phyloP scores from a whole-genome alignment of 2,888 invertebrate species.

The Acanthosoma haemorrhoidale region DNA sequence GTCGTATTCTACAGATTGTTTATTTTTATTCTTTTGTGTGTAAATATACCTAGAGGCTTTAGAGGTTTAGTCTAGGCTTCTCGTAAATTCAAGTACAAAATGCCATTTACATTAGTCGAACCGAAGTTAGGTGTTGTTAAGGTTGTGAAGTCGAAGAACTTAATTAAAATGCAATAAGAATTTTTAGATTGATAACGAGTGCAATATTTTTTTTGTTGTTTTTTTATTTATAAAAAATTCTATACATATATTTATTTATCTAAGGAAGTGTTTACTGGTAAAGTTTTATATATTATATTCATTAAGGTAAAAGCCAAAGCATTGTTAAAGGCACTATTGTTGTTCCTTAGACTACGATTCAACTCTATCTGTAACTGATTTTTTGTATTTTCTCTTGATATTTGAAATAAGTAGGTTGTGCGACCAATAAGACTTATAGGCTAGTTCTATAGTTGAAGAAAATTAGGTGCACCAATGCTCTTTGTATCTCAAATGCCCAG shows the following conservation, averaged over 20 bases:
- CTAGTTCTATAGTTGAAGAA: neutral
- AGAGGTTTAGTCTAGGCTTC: constrained; percentile 27
- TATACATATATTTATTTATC: constrained; percentile 12
- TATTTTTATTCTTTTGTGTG: constrained; percentile 26
- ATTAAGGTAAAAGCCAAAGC: constrained; percentile 28
- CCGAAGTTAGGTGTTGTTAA: constrained; percentile 3
- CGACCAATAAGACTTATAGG: constrained; percentile 29
- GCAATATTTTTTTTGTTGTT: constrained; percentile 24
- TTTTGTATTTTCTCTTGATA: constrained; percentile 22
- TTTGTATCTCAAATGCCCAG: neutral
- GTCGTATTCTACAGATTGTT: constrained; percentile 30
- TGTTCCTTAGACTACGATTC: constrained; percentile 28
- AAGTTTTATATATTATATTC: constrained; percentile 23
- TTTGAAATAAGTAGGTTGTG: constrained; percentile 29
- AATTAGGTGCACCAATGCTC: constrained; percentile 17
- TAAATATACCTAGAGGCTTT: constrained; percentile 27
- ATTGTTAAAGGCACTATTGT: constrained; percentile 6
- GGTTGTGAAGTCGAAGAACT: constrained; percentile 25
- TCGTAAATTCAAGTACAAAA: constrained; percentile 27
- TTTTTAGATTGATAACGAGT: constrained; percentile 20
- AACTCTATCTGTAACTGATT: constrained; percentile 23
- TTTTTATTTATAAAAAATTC: constrained; percentile 20
- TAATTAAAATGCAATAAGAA: constrained; percentile 26
- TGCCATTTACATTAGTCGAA: constrained; percentile 26
- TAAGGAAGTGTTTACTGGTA: constrained; percentile 8